phyloP scores from a whole-genome alignment of 1,140 invertebrate genomes.

The Leptinotarsa undecemlineata region DNA sequence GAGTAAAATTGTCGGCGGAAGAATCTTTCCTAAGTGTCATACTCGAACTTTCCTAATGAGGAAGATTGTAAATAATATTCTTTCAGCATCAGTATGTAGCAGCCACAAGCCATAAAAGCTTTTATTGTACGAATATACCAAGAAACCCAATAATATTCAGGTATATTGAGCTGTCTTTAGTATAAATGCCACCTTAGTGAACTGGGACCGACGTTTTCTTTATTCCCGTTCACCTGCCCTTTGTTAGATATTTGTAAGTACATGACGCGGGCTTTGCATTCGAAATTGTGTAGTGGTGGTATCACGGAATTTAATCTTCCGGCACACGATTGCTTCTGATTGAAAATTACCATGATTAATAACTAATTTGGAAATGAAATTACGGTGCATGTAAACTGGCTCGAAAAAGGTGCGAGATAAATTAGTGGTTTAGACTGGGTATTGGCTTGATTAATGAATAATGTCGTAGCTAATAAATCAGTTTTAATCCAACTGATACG shows the following conservation, averaged over 20 bases:
- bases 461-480: not conserved
- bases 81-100: conserved; percentile 3
- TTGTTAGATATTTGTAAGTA: conserved; percentile 6
- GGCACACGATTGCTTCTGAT: conserved; percentile 2
- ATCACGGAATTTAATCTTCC: conserved; percentile 1
- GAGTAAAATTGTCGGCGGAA: not conserved
- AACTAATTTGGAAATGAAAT: conserved; percentile 6
- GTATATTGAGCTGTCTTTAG: not conserved
- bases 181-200: conserved; percentile 1
- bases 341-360: not conserved
- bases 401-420: conserved; percentile 4
- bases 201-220: not conserved
- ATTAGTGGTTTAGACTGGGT: conserved; percentile 3
- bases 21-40: not conserved
- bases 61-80: not conserved
- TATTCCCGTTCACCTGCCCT: conserved; percentile 2
- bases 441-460: conserved; percentile 8
- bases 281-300: not conserved
- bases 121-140: not conserved
- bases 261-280: not conserved
- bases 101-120: conserved; percentile 2
- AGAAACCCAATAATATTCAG: conserved; percentile 5
- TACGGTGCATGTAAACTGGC: conserved; percentile 3
- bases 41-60: not conserved
- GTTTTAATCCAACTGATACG: conserved; percentile 6